phyloP scores from a whole-genome alignment of 53 echinoderm and acorn worm genomes.

The Holothuria leucospilota region DNA sequence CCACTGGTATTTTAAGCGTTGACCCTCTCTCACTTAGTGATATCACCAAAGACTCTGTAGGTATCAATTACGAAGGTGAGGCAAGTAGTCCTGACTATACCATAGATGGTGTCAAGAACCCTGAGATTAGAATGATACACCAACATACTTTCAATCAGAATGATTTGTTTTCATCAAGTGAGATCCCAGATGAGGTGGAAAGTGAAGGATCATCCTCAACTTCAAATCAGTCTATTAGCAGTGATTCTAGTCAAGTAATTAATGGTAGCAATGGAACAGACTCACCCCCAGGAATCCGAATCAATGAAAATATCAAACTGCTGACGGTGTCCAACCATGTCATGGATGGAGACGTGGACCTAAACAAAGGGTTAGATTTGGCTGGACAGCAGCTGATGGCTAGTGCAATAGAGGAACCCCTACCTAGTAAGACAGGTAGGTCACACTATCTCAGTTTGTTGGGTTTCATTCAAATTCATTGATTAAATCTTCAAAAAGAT shows the following conservation, averaged over 20 bases:
- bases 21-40: too few relatives aligned
- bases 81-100: too few relatives aligned
- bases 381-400: slow-evolving; percentile 48
- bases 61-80: too few relatives aligned
- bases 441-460: neutral
- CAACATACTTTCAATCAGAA: too few relatives aligned
- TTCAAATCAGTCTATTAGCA: neutral
- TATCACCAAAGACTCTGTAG: too few relatives aligned
- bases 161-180: too few relatives aligned
- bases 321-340: slow-evolving; percentile 69
- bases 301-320: slow-evolving; percentile 79
- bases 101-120: too few relatives aligned
- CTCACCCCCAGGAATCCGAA: slow-evolving; percentile 76
- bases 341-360: neutral
- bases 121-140: too few relatives aligned
- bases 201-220: neutral
- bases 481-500: neutral
- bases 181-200: neutral
- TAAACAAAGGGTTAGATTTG: slow-evolving; percentile 26
- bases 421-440: neutral
- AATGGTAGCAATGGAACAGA: slow-evolving; percentile 13
- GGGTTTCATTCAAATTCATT: too few relatives aligned
- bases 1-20: too few relatives aligned
- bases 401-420: slow-evolving; percentile 48
- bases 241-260: slow-evolving; percentile 29